phyloP scores from a whole-genome alignment of 1,140 invertebrate genomes.

The Andrena cerasifolii region DNA sequence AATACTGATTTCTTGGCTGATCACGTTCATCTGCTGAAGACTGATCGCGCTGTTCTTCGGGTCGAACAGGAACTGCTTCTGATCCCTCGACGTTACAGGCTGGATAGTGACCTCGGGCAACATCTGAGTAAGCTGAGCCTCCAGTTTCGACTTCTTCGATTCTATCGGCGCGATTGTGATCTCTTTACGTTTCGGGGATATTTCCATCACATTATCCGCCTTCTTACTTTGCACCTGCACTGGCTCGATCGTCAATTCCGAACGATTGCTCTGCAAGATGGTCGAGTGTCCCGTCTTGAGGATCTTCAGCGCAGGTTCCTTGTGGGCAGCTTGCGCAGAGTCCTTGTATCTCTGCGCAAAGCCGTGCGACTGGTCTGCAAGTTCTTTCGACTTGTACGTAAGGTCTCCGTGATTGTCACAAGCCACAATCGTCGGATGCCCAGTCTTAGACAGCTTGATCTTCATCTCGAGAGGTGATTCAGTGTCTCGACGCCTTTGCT shows the following conservation, averaged over 20 bases:
- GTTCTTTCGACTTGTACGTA: conserved; percentile 58
- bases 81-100: conserved; percentile 70
- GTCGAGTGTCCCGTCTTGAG: conserved; percentile 61
- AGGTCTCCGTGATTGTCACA: conserved; percentile 68
- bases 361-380: conserved; percentile 22
- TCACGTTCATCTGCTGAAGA: conserved; percentile 78
- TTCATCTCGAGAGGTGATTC: conserved; percentile 77
- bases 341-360: conserved; percentile 62
- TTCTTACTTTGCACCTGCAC: conserved; percentile 63
- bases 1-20: conserved; percentile 79
- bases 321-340: conserved; percentile 30
- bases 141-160: conserved; percentile 76
- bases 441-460: conserved; percentile 77
- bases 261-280: conserved; percentile 59
- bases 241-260: conserved; percentile 75
- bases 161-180: conserved; percentile 74
- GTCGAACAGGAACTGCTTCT: conserved; percentile 71
- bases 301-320: conserved; percentile 65
- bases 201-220: conserved; percentile 52
- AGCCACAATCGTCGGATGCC: conserved; percentile 75
- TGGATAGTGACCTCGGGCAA: conserved; percentile 79
- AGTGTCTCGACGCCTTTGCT: conserved; percentile 63
- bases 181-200: conserved; percentile 75
- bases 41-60: conserved; percentile 74
- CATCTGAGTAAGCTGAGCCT: conserved; percentile 75